Evolutionary conservation across 2,888 invertebrate genomes (phyloP).

Genomic region (Lasioglossum calceatum): DNA sequence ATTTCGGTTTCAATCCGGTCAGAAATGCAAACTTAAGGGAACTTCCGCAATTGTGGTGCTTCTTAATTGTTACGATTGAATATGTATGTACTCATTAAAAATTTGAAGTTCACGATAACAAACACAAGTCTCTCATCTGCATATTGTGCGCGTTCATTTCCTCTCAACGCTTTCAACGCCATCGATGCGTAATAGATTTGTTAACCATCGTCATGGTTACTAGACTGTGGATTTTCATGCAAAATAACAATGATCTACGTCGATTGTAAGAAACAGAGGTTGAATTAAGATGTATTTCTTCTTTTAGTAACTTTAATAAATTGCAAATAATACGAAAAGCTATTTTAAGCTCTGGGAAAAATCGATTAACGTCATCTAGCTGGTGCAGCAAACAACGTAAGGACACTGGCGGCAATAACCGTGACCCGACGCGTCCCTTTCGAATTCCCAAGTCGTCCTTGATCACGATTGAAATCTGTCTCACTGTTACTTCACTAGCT

Average conservation of each 20-base stretch:
- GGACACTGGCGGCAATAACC: constrained; percentile 53
- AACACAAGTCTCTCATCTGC: neutral
- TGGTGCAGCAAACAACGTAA: constrained; percentile 30
- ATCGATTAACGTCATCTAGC: constrained; percentile 47
- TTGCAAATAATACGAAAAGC: neutral
- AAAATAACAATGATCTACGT: no score
- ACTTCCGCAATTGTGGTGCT: no score
- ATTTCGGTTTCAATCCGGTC: no score
- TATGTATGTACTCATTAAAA: neutral
- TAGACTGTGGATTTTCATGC: no score
- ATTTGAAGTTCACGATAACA: neutral
- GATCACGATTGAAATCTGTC: constrained; percentile 45
- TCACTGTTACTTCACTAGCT: constrained; percentile 41
- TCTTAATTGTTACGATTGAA: neutral
- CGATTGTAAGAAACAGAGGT: no score
- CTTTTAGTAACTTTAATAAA: no score
- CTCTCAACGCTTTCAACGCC: neutral
- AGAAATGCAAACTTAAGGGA: no score
- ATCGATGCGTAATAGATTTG: neutral
- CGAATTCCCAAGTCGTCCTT: constrained; percentile 63
- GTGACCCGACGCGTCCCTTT: constrained; percentile 65
- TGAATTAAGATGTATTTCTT: no score
- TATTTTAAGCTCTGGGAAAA: neutral
- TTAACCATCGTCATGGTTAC: neutral
- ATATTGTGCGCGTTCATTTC: neutral